A percentile compares a stretch with the other conserved stretches of the same genome.
phyloP scores from a whole-genome alignment of 2,888 invertebrate genomes.

The Plagodis pulveraria region DNA sequence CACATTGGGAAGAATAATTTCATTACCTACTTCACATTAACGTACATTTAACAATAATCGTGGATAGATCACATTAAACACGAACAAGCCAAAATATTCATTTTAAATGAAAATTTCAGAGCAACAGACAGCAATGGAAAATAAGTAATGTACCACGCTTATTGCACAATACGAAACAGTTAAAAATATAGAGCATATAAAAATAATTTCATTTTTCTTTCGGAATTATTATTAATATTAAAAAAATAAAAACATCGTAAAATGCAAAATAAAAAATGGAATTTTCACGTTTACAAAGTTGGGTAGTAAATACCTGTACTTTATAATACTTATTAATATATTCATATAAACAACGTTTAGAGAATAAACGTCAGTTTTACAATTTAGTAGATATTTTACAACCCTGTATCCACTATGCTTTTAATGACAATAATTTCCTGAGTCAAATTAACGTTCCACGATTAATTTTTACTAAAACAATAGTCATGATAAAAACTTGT shows the following conservation, averaged over 20 bases:
- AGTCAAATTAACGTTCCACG: conserved; percentile 58
- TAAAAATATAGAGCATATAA: conserved; percentile 58
- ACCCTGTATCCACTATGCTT: conserved; percentile 84
- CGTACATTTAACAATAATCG: conserved; percentile 32
- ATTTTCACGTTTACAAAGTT: conserved; percentile 65
- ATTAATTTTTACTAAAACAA: conserved; percentile 38
- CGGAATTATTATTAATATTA: conserved; percentile 54
- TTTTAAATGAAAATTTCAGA: conserved; percentile 35
- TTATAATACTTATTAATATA: conserved; percentile 76
- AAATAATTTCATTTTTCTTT: conserved; percentile 53
- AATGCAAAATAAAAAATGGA: conserved; percentile 76
- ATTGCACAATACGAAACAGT: conserved; percentile 13
- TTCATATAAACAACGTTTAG: conserved; percentile 78
- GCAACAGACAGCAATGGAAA: conserved; percentile 21
- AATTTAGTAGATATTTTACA: conserved; percentile 83
- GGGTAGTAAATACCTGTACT: conserved; percentile 67
- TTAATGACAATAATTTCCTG: conserved; percentile 71
- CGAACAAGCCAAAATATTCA: conserved; percentile 35
- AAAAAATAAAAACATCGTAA: conserved; percentile 52
- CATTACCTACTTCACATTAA: conserved; percentile 41
- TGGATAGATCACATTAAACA: conserved; percentile 32
- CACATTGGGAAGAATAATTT: conserved; percentile 69
- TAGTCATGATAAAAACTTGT: conserved; percentile 38
- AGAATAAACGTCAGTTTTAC: conserved; percentile 74
- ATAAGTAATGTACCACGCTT: conserved; percentile 16